Percentiles rank a stretch among this genome's conserved stretches.
Conservation (phyloP, 64 coral and sea anemone genomes). For the Actinia equina region DNA sequence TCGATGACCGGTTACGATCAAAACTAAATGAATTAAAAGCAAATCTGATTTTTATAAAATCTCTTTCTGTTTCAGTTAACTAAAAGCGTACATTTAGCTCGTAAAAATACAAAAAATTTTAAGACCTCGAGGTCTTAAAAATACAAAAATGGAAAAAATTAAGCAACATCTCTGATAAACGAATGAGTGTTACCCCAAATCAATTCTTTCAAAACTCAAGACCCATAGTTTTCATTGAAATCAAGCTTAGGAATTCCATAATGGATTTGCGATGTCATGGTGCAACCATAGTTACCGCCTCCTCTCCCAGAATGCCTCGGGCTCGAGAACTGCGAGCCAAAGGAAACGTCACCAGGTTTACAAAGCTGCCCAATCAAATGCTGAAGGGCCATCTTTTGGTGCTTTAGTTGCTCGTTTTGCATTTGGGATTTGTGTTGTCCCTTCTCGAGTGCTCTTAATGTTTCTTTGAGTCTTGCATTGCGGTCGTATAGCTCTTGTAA, state of each 20-base stretch:
- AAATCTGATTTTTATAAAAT: no score
- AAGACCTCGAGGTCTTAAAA: no score
- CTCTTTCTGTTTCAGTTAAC: no score
- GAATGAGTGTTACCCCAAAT: background rate
- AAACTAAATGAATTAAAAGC: no score
- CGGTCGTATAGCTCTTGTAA: constrained; percentile 60
- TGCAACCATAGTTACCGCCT: background rate
- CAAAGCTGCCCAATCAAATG: constrained; percentile 45
- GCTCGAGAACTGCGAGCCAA: constrained; percentile 37
- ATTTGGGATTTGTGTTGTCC: constrained; percentile 71
- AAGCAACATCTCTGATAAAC: no score
- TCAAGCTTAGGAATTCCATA: background rate
- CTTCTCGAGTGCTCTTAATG: constrained; percentile 59
- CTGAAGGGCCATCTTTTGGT: constrained; percentile 49
- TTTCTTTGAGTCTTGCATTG: constrained; percentile 63
- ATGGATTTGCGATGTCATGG: constrained; percentile 22
- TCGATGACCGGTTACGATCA: no score
- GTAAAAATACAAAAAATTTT: background rate
- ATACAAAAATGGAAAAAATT: no score
- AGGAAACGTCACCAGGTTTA: background rate
- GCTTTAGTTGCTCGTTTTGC: constrained; percentile 69
- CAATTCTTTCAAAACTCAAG: background rate
- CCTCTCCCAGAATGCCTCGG: constrained; percentile 2
- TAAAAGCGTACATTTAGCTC: no score
- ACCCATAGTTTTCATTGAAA: background rate